Evolutionary conservation across 2,797 vertebrate species (phyloP).

Genomic region (Falco concolor): DNA sequence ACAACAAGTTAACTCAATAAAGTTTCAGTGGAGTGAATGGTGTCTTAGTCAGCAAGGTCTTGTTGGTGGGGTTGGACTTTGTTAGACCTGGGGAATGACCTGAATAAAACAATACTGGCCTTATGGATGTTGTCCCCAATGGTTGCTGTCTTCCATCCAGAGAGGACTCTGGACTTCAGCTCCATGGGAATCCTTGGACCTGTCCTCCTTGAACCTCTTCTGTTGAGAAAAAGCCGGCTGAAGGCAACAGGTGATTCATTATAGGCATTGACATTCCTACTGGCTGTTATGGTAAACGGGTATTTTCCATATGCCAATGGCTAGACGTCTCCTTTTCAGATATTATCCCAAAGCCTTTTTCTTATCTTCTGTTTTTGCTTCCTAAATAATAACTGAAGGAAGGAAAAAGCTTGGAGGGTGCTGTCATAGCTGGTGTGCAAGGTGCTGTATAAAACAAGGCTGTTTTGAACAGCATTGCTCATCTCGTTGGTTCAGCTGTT

Average conservation of each 20-base stretch:
- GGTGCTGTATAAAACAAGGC: not conserved
- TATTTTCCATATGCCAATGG: not conserved
- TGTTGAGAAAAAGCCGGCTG: not conserved
- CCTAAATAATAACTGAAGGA: not conserved
- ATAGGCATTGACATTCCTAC: not conserved
- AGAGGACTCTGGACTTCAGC: not conserved
- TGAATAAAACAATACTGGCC: not conserved
- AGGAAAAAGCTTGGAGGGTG: not conserved
- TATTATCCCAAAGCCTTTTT: not conserved
- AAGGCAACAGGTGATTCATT: not conserved
- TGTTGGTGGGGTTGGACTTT: not conserved
- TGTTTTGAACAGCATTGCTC: not conserved
- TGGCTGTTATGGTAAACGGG: fast-evolving
- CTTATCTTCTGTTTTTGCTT: not conserved
- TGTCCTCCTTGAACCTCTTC: not conserved
- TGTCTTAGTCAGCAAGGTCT: not conserved
- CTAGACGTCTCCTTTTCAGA: not conserved
- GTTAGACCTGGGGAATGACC: not conserved
- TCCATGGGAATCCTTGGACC: not conserved
- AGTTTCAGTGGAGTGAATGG: not conserved
- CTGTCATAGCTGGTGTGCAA: not conserved
- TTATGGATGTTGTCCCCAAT: not conserved
- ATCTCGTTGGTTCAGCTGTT: fast-evolving
- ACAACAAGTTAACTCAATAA: not conserved
- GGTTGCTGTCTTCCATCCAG: not conserved